A percentile compares a stretch with the other conserved stretches of the same genome.
These are phyloP conservation scores for Coleophora deauratella DNA, from an alignment of 2,888 invertebrate genomes.

Conservation along the genomic window DNA sequence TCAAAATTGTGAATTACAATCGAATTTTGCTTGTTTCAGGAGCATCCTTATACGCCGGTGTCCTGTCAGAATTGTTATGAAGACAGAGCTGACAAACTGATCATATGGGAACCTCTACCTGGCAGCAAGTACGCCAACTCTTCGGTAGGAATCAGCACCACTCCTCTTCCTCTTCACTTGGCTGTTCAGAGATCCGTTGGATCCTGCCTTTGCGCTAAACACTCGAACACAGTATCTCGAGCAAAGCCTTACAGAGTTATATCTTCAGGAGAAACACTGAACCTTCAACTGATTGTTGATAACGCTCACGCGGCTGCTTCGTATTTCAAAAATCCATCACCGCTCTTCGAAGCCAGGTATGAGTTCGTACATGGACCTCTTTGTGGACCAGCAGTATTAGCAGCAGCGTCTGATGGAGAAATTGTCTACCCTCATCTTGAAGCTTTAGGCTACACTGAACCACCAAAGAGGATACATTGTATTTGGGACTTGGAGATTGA, in stretches of 20 bases:
- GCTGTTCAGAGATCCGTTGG: conserved; percentile 80
- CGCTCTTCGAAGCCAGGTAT: conserved; percentile 89
- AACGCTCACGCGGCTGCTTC: conserved; percentile 89
- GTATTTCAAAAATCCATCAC: conserved; percentile 89
- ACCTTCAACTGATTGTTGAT: conserved; percentile 87
- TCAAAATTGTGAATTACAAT: too few relatives aligned
- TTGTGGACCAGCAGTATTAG: conserved; percentile 87
- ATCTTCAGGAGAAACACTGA: conserved; percentile 86
- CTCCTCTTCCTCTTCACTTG: conserved; percentile 72
- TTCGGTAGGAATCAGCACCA: conserved; percentile 48
- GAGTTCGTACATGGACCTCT: conserved; percentile 93
- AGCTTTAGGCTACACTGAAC: conserved; percentile 80
- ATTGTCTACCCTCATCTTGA: conserved; percentile 91
- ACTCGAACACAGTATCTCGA: conserved; percentile 73
- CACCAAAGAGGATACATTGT: conserved; percentile 81
- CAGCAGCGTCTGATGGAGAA: conserved; percentile 87
- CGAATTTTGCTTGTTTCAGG: conserved; percentile 51
- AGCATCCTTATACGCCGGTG: conserved; percentile 84
- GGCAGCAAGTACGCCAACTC: conserved; percentile 39
- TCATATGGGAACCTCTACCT: conserved; percentile 83
- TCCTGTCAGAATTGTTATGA: conserved; percentile 90
- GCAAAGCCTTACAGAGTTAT: conserved; percentile 79
- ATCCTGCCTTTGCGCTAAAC: conserved; percentile 82
- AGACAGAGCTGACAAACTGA: conserved; percentile 87
- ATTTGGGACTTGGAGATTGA: conserved; percentile 89